A percentile compares a stretch with the other conserved stretches of the same genome.
Evolutionary conservation across 1,140 invertebrate species (phyloP).

Genomic region (Sycobia sp.): DNA sequence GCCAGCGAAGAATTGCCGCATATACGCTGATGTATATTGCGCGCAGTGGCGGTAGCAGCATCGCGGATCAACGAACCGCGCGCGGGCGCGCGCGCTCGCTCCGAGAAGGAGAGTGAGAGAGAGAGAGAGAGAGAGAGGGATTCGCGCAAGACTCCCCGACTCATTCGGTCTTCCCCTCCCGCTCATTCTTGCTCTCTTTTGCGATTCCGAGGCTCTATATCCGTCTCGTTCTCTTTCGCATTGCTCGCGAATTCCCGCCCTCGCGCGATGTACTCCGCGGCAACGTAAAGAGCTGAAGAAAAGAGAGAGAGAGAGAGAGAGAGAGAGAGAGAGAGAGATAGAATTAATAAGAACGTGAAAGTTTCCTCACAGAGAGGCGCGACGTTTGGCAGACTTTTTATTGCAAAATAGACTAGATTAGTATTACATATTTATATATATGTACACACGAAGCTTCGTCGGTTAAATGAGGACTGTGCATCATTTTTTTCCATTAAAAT

Average conservation of each 20-base stretch:
- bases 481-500: no score
- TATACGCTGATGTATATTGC: conserved; percentile 29
- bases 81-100: conserved; percentile 28
- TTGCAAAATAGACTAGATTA: no score
- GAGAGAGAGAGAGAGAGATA: conserved; percentile 22
- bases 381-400: no score
- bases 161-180: no score
- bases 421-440: no score
- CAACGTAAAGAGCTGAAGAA: no score
- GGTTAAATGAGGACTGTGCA: no score
- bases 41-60: conserved; percentile 5
- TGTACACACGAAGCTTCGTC: no score
- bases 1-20: conserved; percentile 41
- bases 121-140: no score
- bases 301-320: conserved; percentile 21
- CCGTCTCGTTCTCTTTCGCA: conserved; percentile 28
- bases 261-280: conserved; percentile 13
- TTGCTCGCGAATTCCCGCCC: conserved; percentile 37
- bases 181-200: no score
- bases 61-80: conserved; percentile 54
- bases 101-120: no score
- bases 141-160: no score
- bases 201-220: conserved; percentile 27
- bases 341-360: conserved; percentile 10
- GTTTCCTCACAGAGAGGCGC: conserved; percentile 9